phyloP scores from a whole-genome alignment of 37 sponge, comb jelly and placozoan species.

The Geodia barretti region DNA sequence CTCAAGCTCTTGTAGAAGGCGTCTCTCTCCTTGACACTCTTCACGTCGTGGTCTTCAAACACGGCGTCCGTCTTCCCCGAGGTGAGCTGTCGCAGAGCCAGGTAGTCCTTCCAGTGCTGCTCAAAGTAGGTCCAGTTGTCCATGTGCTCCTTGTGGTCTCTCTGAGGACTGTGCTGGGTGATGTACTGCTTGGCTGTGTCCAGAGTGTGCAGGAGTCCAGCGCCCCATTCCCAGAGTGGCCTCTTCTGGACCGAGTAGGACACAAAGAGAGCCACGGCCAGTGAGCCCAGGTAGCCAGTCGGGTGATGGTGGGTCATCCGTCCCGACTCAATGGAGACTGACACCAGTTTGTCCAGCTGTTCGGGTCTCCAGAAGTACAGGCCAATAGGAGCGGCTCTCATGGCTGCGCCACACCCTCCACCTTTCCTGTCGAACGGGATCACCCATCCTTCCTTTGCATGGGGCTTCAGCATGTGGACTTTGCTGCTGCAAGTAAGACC shows the following conservation, averaged over 20 bases:
- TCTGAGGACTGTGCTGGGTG: constrained; percentile 12
- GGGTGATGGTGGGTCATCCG: constrained; percentile 72
- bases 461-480: constrained; percentile 5
- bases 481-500: constrained; percentile 12
- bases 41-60: constrained; percentile 35
- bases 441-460: constrained; percentile 4
- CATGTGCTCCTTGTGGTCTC: constrained; percentile 48
- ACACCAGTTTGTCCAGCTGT: constrained; percentile 36
- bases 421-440: constrained; percentile 41
- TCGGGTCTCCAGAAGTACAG: constrained; percentile 39
- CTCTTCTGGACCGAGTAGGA: constrained; percentile 61
- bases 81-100: constrained; percentile 15
- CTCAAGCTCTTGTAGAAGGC: neutral
- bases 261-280: constrained; percentile 54
- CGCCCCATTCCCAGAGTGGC: constrained; percentile 57
- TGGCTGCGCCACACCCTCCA: constrained; percentile 59
- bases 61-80: constrained; percentile 31
- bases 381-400: constrained; percentile 57
- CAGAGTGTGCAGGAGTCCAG: constrained; percentile 45
- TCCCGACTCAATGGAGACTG: constrained; percentile 48
- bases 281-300: constrained; percentile 53
- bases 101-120: constrained; percentile 51
- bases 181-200: constrained; percentile 49
- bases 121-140: constrained; percentile 62
- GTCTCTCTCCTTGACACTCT: constrained; percentile 27